Conservation (phyloP, 53 echinoderm and acorn worm species). For the Stichopus horrens region DNA sequence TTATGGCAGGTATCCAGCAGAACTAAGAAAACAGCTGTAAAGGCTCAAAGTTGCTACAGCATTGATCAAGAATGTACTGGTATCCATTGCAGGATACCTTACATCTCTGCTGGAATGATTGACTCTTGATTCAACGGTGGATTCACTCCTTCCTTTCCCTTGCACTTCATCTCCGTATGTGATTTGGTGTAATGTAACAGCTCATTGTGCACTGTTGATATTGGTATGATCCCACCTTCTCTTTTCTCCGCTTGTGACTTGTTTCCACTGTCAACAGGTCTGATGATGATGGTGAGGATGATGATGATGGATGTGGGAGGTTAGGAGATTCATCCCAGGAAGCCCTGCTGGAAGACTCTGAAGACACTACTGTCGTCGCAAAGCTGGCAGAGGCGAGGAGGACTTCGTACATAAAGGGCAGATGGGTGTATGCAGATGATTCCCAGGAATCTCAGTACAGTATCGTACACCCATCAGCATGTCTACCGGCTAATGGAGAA, state of each 20-base stretch:
- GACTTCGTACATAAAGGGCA: slow-evolving; percentile 81
- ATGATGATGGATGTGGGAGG: neutral
- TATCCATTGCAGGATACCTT: too few species aligned
- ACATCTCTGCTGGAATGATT: too few species aligned
- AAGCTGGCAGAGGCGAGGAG: slow-evolving; percentile 84
- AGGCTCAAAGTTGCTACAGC: too few species aligned
- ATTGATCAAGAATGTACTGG: too few species aligned
- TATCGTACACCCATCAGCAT: slow-evolving; percentile 76
- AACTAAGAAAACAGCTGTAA: too few species aligned
- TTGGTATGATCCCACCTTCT: neutral
- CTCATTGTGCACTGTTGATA: neutral
- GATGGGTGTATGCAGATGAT: slow-evolving; percentile 93
- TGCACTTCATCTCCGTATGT: too few species aligned
- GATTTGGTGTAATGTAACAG: too few species aligned
- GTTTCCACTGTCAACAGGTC: neutral
- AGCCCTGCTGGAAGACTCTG: slow-evolving; percentile 27
- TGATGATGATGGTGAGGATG: slow-evolving; percentile 25
- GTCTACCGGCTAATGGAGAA: slow-evolving; percentile 90
- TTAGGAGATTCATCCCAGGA: neutral
- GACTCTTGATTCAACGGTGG: too few species aligned
- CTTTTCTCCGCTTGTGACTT: neutral
- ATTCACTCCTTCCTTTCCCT: too few species aligned
- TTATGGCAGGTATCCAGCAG: too few species aligned
- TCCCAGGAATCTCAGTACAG: slow-evolving; percentile 86
- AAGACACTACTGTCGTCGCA: slow-evolving; percentile 66